These are phyloP conservation scores for Scyliorhinus canicula DNA, from an alignment of 2,797 vertebrate species.

Conservation along the genomic window DNA sequence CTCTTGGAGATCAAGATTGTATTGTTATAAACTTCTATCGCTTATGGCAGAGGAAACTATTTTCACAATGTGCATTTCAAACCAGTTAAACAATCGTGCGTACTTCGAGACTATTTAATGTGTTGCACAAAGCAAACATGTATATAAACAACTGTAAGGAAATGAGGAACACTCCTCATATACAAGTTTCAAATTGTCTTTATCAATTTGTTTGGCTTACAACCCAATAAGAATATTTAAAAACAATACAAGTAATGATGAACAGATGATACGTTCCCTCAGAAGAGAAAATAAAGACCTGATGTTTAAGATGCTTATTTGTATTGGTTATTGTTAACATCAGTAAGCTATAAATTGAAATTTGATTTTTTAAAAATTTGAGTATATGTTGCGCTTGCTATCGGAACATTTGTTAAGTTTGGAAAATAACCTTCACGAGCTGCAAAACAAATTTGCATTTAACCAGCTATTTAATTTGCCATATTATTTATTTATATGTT, in stretches of 20 bases:
- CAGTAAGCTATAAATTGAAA: neutral
- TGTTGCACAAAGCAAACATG: neutral
- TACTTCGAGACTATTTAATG: neutral
- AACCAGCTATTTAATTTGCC: neutral
- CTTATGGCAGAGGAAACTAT: neutral
- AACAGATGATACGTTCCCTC: neutral
- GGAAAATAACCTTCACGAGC: neutral
- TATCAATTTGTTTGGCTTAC: neutral
- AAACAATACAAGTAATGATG: neutral
- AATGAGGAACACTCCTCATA: neutral
- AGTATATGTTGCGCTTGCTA: neutral
- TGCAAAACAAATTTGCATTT: neutral
- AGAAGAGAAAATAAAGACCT: neutral
- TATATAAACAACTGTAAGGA: neutral
- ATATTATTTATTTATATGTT: neutral
- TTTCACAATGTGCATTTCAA: neutral
- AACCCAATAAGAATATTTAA: neutral
- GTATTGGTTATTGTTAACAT: neutral
- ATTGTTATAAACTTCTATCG: neutral
- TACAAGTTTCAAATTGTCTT: neutral
- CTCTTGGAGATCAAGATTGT: neutral
- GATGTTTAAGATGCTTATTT: neutral
- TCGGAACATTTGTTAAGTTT: neutral
- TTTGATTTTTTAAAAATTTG: neutral
- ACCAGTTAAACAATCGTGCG: neutral